Evolutionary conservation across 2,113 vertebrate species (phyloP).

Genomic region (Chamaetylas fuelleborni): DNA sequence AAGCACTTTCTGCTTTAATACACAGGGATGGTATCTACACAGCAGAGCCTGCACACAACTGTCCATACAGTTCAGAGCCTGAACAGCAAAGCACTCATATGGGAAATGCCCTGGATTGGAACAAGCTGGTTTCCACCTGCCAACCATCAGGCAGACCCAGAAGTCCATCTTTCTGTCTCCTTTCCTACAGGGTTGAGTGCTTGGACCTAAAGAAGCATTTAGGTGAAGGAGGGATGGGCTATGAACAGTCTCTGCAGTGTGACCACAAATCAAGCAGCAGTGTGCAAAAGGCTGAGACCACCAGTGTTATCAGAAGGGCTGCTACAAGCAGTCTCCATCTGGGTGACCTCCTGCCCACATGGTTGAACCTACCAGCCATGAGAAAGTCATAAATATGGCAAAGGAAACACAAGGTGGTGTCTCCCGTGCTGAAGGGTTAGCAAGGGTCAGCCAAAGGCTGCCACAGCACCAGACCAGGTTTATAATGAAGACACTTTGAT

Average conservation of each 20-base stretch:
- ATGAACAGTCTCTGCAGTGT: not conserved
- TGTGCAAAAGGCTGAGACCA: not conserved
- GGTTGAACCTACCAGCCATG: not conserved
- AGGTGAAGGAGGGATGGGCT: not conserved
- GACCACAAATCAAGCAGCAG: not conserved
- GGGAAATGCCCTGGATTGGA: not conserved
- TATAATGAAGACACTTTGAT: not conserved
- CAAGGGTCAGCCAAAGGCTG: not conserved
- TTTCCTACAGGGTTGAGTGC: not conserved
- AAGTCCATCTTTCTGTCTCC: not conserved
- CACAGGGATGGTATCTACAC: not conserved
- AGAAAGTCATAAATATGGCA: not conserved
- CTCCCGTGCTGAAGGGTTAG: not conserved
- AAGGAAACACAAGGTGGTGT: not conserved
- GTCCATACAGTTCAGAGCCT: not conserved
- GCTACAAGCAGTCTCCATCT: not conserved
- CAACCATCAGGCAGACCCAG: not conserved
- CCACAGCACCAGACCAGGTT: not conserved
- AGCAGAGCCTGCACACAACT: not conserved
- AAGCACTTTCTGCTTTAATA: not conserved
- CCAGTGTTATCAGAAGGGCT: rapidly evolving
- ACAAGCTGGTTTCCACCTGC: not conserved
- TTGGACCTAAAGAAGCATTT: not conserved
- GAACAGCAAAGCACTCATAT: rapidly evolving
- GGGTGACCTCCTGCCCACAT: not conserved